Evolutionary conservation across 2,113 vertebrate species (phyloP).

Genomic region (Anhinga anhinga): DNA sequence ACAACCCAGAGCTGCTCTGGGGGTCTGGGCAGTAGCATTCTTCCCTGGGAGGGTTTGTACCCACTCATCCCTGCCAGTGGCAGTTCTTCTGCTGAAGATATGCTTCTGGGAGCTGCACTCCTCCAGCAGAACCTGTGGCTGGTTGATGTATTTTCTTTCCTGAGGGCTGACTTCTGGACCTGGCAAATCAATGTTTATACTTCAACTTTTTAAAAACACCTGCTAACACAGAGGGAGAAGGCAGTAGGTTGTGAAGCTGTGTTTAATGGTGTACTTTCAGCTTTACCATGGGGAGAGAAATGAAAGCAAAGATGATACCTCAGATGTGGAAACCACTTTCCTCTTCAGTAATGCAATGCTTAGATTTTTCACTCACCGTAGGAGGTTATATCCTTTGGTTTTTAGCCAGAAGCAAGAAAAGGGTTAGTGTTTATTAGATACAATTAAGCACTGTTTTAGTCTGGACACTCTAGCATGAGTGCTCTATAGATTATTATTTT

Average conservation of each 20-base stretch:
- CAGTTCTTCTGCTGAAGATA: too few species aligned
- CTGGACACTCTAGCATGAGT: not conserved
- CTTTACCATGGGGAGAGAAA: not conserved
- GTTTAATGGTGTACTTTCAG: not conserved
- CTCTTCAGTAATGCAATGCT: not conserved
- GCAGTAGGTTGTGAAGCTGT: not conserved
- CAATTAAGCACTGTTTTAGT: not conserved
- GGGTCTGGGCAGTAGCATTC: not conserved
- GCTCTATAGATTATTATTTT: not conserved
- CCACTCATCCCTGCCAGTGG: not conserved
- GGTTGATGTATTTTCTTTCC: not conserved
- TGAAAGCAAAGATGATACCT: not conserved
- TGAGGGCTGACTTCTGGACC: not conserved
- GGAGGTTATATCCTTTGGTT: not conserved
- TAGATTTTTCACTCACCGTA: not conserved
- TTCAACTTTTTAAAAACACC: not conserved
- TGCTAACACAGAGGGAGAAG: not conserved
- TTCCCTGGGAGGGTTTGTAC: not conserved
- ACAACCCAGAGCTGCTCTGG: not conserved
- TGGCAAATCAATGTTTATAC: not conserved
- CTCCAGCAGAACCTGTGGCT: not conserved
- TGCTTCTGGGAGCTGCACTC: not conserved
- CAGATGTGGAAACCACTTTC: not conserved
- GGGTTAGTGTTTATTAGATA: not conserved
- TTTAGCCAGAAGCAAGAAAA: not conserved